Conservation (phyloP, 2,113 vertebrate species). For the Odocoileus hemionus region DNA sequence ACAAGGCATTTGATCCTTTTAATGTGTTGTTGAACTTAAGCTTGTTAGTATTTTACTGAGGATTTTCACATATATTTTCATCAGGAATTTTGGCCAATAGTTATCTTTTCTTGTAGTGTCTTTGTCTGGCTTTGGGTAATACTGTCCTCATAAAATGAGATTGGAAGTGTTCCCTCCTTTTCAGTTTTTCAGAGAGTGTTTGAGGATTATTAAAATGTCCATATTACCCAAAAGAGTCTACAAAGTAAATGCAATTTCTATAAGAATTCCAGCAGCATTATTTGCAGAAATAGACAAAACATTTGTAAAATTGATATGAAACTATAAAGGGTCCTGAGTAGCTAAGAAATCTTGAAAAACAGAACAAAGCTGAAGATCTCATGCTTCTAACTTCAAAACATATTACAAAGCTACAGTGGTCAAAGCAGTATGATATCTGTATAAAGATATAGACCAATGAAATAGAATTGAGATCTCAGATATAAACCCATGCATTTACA, state of each 20-base stretch:
- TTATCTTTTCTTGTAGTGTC: neutral
- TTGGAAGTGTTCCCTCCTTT: neutral
- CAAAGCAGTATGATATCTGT: neutral
- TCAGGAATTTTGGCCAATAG: neutral
- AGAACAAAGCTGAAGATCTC: neutral
- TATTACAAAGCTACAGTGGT: neutral
- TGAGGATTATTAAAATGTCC: neutral
- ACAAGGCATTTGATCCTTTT: neutral
- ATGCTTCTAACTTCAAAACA: neutral
- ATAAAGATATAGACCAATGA: neutral
- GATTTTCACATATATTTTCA: neutral
- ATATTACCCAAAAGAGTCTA: neutral
- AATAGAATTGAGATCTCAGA: neutral
- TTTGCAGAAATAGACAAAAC: neutral
- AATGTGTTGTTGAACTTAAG: neutral
- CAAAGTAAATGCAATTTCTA: neutral
- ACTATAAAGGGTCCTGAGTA: neutral
- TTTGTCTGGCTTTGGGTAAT: neutral
- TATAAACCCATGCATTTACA: neutral
- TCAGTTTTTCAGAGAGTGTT: neutral
- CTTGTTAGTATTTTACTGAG: neutral
- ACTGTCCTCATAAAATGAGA: neutral
- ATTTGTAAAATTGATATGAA: neutral
- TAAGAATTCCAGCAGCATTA: neutral
- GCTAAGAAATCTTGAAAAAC: neutral